Conservation (phyloP, 1,140 invertebrate species). For the Megalopta genalis region DNA sequence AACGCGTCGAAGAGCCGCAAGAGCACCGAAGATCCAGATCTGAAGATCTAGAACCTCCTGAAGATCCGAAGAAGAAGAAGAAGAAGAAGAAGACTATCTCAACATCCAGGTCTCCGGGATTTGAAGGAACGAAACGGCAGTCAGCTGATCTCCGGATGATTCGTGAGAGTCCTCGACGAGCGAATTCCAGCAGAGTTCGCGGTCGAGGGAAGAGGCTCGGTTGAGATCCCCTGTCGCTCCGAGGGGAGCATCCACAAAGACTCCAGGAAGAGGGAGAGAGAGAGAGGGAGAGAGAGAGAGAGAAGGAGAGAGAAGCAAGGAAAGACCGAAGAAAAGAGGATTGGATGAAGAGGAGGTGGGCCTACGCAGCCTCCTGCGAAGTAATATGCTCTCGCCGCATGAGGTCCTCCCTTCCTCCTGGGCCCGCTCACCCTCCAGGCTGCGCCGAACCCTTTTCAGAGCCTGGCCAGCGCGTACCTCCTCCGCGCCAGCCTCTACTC, state of each 20-base stretch:
- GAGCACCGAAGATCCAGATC: too few species aligned
- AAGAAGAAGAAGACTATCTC: too few species aligned
- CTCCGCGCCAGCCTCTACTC: constrained; percentile 39
- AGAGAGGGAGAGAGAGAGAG: constrained; percentile 43
- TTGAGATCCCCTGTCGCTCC: constrained; percentile 56
- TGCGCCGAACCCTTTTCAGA: constrained; percentile 52
- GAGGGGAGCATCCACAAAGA: constrained; percentile 40
- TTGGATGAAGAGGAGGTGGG: constrained; percentile 60
- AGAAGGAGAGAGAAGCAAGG: constrained; percentile 39
- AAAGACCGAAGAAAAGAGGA: constrained; percentile 52
- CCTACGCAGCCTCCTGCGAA: constrained; percentile 69
- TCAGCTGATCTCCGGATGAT: too few species aligned
- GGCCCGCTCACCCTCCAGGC: constrained; percentile 49
- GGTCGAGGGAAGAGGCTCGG: background rate
- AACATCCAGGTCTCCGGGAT: too few species aligned
- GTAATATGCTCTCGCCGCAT: constrained; percentile 74
- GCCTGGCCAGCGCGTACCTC: constrained; percentile 30
- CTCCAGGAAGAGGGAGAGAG: constrained; percentile 32
- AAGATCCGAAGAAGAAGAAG: too few species aligned
- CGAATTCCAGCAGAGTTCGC: too few species aligned
- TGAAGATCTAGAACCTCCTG: too few species aligned
- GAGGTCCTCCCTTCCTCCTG: constrained; percentile 63
- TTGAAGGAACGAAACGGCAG: too few species aligned
- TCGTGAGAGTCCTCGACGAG: background rate
- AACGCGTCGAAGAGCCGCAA: too few species aligned